Base-by-base conservation (phyloP, 2,888 invertebrate species). In the Leptinotarsa tumamoca region DNA sequence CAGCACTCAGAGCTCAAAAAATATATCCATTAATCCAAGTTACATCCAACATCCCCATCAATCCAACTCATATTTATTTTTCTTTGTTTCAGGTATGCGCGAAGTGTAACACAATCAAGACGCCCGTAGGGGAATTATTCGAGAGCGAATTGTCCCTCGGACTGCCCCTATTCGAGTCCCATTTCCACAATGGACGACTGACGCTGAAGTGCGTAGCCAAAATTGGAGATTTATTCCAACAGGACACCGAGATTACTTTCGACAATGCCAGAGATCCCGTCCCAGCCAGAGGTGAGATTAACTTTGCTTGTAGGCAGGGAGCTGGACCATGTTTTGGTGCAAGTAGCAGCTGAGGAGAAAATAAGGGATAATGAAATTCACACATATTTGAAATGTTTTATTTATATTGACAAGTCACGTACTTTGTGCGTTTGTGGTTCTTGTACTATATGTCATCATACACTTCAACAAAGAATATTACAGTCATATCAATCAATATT, bases 151-250 rank as follows among this genome's bases (percentile, higher is more conserved):
- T 92, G 51, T 89, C 89, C 76, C 89, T 92, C 13, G 90, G 90
- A 71, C 86, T 93, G 68, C 90, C 90, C 77, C 89, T 92, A 67
- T 90, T 90, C 17, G 89, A 91, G 27, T 90, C 90, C 68, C 90
- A 93, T 85, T 93, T 92, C 86, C 88, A 89, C 70, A 89, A 91
- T 50, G 93, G 93, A 0, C 90, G 93, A 75, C 88, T 95, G 86
- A 89, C 92, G 75, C 90, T 95, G 50, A 92, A 93, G 74, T 95
- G 95, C 87, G 91, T 92, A 66, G 94, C 95, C 54, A 91, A 92
- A 82, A 91, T 95, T 82, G 92, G 92, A 76, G 91, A 92, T 72
- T 90, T 94, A 78, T 95, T 94, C 89, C 91, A 92, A 83, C 91
- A 91, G 86, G 91, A 91, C 72, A 92, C 92, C 77, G 94, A 93